These are phyloP conservation scores for Anhinga anhinga DNA, from an alignment of 2,113 vertebrate species.

Conservation along the genomic window DNA sequence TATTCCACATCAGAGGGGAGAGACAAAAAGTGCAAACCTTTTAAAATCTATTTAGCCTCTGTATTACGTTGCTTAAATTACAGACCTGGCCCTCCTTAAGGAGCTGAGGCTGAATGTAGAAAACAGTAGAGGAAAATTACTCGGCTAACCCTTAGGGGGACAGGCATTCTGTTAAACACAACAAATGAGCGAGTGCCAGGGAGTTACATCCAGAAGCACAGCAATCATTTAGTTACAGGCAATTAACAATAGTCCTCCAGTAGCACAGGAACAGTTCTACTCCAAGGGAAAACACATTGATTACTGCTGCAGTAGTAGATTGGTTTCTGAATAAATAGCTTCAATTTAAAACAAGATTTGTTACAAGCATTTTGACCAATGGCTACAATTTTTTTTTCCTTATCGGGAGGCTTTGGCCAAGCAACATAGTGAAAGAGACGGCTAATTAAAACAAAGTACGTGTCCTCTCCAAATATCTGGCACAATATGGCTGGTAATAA, in stretches of 20 bases:
- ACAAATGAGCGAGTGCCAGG: conserved; percentile 66
- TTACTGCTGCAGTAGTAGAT: conserved; percentile 70
- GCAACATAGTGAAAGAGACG: conserved; percentile 51
- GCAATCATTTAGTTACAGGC: conserved; percentile 77
- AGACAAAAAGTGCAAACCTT: conserved; percentile 53
- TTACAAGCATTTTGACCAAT: conserved; percentile 75
- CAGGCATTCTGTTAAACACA: conserved; percentile 71
- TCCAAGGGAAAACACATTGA: conserved; percentile 75
- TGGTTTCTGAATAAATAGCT: conserved; percentile 77
- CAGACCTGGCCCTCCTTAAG: conserved; percentile 54
- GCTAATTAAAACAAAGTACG: conserved; percentile 74
- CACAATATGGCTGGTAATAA: conserved; percentile 57
- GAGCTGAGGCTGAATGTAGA: conserved; percentile 25
- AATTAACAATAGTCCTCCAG: conserved; percentile 74
- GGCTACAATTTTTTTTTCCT: conserved; percentile 68
- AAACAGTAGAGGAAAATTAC: conserved; percentile 65
- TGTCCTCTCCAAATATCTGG: conserved; percentile 34
- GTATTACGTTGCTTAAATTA: conserved; percentile 44
- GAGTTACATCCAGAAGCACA: conserved; percentile 71
- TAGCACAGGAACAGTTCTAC: conserved; percentile 59
- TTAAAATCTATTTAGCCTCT: conserved; percentile 61
- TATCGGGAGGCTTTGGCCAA: conserved; percentile 65
- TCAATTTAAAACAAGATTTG: conserved; percentile 78
- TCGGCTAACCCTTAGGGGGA: conserved; percentile 41
- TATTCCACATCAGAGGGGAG: conserved; percentile 53